phyloP scores from a whole-genome alignment of 1,140 invertebrate genomes.

The Calosoma granatense region DNA sequence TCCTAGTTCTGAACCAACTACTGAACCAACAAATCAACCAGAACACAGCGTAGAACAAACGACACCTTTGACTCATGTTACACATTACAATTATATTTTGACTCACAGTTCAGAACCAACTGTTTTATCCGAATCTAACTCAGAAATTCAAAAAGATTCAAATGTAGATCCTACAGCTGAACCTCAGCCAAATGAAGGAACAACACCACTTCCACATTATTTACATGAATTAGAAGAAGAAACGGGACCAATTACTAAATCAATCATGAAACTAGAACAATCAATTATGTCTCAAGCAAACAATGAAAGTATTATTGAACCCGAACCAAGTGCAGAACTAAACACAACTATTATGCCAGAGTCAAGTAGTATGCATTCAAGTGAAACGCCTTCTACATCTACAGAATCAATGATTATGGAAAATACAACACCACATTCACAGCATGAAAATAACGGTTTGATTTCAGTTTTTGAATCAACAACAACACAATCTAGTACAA shows the following conservation, averaged over 20 bases:
- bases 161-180: slow-evolving; percentile 5
- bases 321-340: background rate
- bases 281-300: background rate
- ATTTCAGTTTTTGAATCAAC: too few relatives aligned
- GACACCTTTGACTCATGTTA: too few relatives aligned
- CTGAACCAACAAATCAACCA: slow-evolving; percentile 15
- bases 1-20: slow-evolving; percentile 5
- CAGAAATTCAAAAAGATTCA: background rate
- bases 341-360: too few relatives aligned
- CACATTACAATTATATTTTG: background rate
- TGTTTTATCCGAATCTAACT: background rate
- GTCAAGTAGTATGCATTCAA: too few relatives aligned
- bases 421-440: too few relatives aligned
- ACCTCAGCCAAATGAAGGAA: slow-evolving; percentile 7
- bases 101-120: slow-evolving; percentile 12
- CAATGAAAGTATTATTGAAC: background rate
- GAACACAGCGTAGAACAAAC: slow-evolving; percentile 13
- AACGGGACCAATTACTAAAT: slow-evolving; percentile 9
- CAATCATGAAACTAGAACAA: slow-evolving; percentile 5
- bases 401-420: too few relatives aligned
- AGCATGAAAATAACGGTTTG: too few relatives aligned
- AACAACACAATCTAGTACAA: too few relatives aligned
- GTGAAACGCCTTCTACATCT: too few relatives aligned
- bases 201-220: background rate
- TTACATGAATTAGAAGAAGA: background rate